Conservation (phyloP, 2,888 invertebrate species). For the Cosmia pyralina region DNA sequence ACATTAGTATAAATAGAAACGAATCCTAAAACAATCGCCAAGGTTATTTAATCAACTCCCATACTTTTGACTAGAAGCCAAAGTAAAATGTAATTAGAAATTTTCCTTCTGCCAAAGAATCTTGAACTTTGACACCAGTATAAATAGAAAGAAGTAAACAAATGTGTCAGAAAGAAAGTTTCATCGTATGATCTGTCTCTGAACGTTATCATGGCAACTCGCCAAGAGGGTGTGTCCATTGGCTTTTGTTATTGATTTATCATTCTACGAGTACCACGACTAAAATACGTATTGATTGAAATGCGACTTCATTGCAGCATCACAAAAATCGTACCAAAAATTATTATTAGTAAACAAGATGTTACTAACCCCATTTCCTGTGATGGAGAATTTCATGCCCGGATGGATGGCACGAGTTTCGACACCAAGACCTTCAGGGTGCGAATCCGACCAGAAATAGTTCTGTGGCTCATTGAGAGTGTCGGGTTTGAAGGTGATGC, state of each 20-base stretch:
- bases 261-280: not conserved
- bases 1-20: slow-evolving; percentile 63
- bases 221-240: slow-evolving; percentile 61
- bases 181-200: slow-evolving; percentile 32
- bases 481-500: slow-evolving; percentile 93
- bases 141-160: slow-evolving; percentile 69
- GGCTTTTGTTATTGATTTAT: slow-evolving; percentile 7
- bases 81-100: slow-evolving; percentile 71
- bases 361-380: slow-evolving; percentile 89
- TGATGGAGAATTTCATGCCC: slow-evolving; percentile 92
- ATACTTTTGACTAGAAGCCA: slow-evolving; percentile 72
- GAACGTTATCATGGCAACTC: slow-evolving; percentile 57
- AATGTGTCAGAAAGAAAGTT: slow-evolving; percentile 47
- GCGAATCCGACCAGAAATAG: slow-evolving; percentile 95
- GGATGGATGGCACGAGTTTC: slow-evolving; percentile 92
- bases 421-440: slow-evolving; percentile 93
- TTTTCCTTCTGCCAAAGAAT: slow-evolving; percentile 73
- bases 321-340: slow-evolving; percentile 3
- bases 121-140: slow-evolving; percentile 69
- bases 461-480: slow-evolving; percentile 91
- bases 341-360: not conserved
- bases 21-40: slow-evolving; percentile 65
- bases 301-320: slow-evolving; percentile 8
- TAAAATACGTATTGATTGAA: not conserved
- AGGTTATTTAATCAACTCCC: slow-evolving; percentile 63